Evolutionary conservation across 2,113 vertebrate genomes (phyloP), one percentile per base, ranked within the genome.

Genomic region (Calidris pugnax): DNA sequence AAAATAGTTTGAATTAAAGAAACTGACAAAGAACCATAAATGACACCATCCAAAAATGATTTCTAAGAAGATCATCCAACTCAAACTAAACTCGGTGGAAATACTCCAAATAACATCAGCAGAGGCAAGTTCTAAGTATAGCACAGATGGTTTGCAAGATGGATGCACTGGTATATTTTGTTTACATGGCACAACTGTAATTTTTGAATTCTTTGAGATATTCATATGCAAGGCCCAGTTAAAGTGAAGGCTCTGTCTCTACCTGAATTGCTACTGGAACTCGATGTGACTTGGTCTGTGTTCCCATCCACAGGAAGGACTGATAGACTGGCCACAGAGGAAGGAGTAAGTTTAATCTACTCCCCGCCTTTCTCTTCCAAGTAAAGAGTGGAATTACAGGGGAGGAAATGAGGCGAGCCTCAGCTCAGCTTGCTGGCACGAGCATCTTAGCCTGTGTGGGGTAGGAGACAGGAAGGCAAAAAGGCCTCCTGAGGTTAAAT

Each of bases 401-500:
- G 77, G 62, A 95, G 92, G 89, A 95, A 95, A 89, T 75, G 86
- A 92, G 87, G 90, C 28, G 0, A 93, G 69, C 83, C 76, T 87
- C 87, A 85, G 91, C 69, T 85, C 89, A 59, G 74, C n/a, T 24
- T 82, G 66, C 63, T 95, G 93, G 91, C 91, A 92, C 43, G n/a
- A 79, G 57, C 53, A 55, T 75, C 92, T 47, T 47, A 37, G 80
- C 57, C 95, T 95, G 90, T 82, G 86, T 89, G 92, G 86, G 89
- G 90, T 43, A 75, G 66, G 82, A 95, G 88, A 79, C 4, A 1
- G 90, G 94, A 95, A 95, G 85, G 64, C 41, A 2, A 85, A 94
- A 92, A 85, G 74, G 86, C 33, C 92, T 90, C 91, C 77, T 93
- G 95, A 82, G 87, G 84, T 93, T 97, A 93, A 94, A 96, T 1